Evolutionary conservation across 2,888 invertebrate species (phyloP).

Genomic region (Agriopis leucophaearia): DNA sequence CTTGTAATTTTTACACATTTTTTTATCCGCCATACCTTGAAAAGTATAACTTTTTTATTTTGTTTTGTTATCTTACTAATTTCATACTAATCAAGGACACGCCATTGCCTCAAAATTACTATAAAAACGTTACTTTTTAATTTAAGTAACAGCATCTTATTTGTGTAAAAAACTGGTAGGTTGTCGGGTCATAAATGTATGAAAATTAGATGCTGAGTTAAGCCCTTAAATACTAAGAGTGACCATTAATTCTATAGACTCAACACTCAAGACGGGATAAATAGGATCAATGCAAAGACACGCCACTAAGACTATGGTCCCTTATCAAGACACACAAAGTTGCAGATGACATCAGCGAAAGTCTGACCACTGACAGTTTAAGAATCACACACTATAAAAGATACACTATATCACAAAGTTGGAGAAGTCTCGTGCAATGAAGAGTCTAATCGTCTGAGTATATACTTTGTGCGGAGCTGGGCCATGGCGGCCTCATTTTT

Average conservation of each 20-base stretch:
- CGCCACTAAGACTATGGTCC: conserved; percentile 78
- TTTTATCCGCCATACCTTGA: too few species aligned
- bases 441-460: conserved; percentile 61
- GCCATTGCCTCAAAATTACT: too few species aligned
- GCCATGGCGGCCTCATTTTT: conserved; percentile 80
- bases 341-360: conserved; percentile 56
- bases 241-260: conserved; percentile 58
- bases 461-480: conserved; percentile 77
- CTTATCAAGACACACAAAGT: conserved; percentile 73
- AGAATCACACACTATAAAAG: conserved; percentile 45
- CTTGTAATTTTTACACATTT: too few species aligned
- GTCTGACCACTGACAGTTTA: conserved; percentile 57
- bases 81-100: too few species aligned
- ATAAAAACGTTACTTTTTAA: too few species aligned
- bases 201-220: too few species aligned
- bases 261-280: conserved; percentile 45
- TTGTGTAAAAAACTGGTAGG: too few species aligned
- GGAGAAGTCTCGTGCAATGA: conserved; percentile 60
- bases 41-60: too few species aligned
- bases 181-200: too few species aligned
- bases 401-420: conserved; percentile 59
- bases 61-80: too few species aligned
- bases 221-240: conserved; percentile 62
- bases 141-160: too few species aligned
- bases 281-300: conserved; percentile 65